Base-by-base conservation (phyloP, 2,797 vertebrate genomes). In the Acanthornis magna region DNA sequence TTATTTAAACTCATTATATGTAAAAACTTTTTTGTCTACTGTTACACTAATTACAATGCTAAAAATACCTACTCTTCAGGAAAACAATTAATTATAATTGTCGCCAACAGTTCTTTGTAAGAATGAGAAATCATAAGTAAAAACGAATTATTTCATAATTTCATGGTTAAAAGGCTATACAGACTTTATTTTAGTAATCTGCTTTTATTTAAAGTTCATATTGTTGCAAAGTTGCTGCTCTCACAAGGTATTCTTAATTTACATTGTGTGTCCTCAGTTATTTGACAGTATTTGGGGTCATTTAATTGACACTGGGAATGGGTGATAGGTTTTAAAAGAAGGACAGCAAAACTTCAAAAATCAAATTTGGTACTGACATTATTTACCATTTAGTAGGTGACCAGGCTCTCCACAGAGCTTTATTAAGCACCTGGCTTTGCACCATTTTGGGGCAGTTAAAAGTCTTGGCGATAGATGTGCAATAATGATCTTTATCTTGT, bases 1-100 rank as follows among this genome's bases (percentile, higher is more conserved):
- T 92, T 94, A 60, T 97, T 95, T 76, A 73, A 92, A 70, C 21
- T 88, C 32, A 36, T 88, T 88, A 55, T 61, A 57, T 74, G 45
- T 89, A 87, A 81, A 73, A 89, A 18, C 42, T 26, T 71, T 91
- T 76, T 74, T 85, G 65, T 92, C 80, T 92, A 61, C 50, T 93
- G 26, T 86, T 73, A 81, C 22, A 85, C 54, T 92, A 75, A 72
- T 67, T 38, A 57, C 26, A 54, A 27, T 79, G 45, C 58, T 96
- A 78, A 88, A 92, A 84, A 34, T 66, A 83, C 32, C 18, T 81
- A 2, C 86, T 77, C 34, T 85, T 91, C 72, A 72, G 60, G 43
- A 94, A 92, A 88, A 63, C 30, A 81, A n/a, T 82, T 94, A 62
- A 54, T 38, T 85, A 48, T 62, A 91, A 47, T 40, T 91, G 65